Evolutionary conservation across 2,113 vertebrate genomes (phyloP), one percentile per base, ranked within the genome.

Genomic region (Echinops telfairi): DNA sequence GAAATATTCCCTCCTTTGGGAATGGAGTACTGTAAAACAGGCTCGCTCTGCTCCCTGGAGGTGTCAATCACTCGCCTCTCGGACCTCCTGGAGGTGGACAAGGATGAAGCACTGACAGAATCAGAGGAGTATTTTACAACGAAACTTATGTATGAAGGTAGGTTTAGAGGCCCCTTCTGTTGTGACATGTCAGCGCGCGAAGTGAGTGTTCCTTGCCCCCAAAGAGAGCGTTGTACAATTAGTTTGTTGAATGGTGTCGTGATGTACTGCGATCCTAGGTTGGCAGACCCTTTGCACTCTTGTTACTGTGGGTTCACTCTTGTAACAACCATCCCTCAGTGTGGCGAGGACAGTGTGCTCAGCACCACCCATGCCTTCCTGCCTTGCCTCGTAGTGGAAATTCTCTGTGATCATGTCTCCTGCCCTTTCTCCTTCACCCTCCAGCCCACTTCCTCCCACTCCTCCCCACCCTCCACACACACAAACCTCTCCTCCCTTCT

Each of bases 131-230:
- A 98, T 40, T 98, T 98, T 93, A 99, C 98, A 53, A 99, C 99
- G 66, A 99, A 99, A 97, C 98, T 99, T 8, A 98, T 99, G 99
- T 99, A 99, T 96, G 99, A 99, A 98, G 99, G 99, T 99, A 95
- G 70, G 97, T 87, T 1, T 27, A 0, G 2, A 31, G 6, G 78
- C 79, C 12, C 5, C 27, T 73, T 57, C 71, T 53, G 27, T 53
- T 12, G 6, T 58, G n/a, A 33, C 78, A 43, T 14, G 73, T 70
- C 66, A 20, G 66, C 29, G 47, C 36, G 40, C 78, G 1, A n/a
- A 31, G 70, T 15, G 57, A 36, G 22, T 8, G 29, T 36, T 53
- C 40, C 33, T 60, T 6, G 1, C 64, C 75, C 9, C 10, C 16
- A 62, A 14, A 62, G 31, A 36, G 36, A 53, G 23, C 1, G 1